Conservation (phyloP, 2,797 vertebrate species). For the Phoebastria nigripes region DNA sequence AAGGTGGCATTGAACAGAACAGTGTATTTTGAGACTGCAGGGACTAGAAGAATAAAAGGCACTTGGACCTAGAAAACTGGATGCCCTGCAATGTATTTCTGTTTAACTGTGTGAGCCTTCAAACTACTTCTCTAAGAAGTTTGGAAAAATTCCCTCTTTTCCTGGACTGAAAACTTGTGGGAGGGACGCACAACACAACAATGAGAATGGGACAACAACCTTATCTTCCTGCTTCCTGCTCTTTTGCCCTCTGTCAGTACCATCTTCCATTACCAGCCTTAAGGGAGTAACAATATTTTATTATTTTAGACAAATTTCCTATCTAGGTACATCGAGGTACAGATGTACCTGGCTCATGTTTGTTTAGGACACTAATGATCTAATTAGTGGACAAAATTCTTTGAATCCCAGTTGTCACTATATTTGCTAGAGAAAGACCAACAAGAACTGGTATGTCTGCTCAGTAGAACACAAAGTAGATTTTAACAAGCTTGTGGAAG, state of each 20-base stretch:
- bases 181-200: fast-evolving
- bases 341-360: background rate
- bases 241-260: background rate
- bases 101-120: background rate
- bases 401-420: background rate
- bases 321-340: background rate
- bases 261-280: background rate
- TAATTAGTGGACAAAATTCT: background rate
- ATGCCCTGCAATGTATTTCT: background rate
- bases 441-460: background rate
- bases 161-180: background rate
- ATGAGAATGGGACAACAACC: fast-evolving
- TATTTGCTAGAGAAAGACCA: background rate
- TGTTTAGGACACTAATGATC: background rate
- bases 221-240: background rate
- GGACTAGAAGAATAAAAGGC: background rate
- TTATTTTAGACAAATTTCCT: background rate
- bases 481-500: background rate
- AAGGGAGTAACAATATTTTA: background rate
- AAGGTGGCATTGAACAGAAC: background rate
- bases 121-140: background rate
- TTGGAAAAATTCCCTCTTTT: background rate
- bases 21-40: background rate
- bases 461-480: background rate
- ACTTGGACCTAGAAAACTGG: background rate